A percentile compares a stretch with the other conserved stretches of the same genome.
phyloP scores from a whole-genome alignment of 2,113 vertebrate genomes.

The Henicopernis longicauda region DNA sequence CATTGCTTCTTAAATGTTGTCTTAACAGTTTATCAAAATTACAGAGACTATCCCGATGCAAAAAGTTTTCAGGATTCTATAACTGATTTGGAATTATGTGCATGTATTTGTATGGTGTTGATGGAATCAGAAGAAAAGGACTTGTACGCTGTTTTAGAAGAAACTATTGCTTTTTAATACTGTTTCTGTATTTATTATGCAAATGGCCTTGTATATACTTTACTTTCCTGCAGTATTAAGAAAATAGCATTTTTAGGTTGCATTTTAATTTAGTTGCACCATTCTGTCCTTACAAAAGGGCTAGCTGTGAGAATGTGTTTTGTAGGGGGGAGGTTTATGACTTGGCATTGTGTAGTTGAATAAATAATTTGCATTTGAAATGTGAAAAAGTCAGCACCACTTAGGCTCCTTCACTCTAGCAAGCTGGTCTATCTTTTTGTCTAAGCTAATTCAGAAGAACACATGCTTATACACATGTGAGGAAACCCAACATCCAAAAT shows the following conservation, averaged over 20 bases:
- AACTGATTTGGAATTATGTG: not conserved
- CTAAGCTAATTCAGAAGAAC: not conserved
- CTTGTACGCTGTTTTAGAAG: accelerated
- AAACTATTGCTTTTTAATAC: not conserved
- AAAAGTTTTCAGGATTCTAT: not conserved
- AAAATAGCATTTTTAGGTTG: not conserved
- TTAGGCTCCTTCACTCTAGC: not conserved
- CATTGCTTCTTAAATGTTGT: not conserved
- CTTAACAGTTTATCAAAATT: not conserved
- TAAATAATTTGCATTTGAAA: slow-evolving; percentile 43
- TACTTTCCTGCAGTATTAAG: not conserved
- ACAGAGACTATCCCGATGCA: not conserved
- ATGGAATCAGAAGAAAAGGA: not conserved
- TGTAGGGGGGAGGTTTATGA: not conserved
- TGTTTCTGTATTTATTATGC: not conserved
- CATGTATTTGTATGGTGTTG: not conserved
- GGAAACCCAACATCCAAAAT: not conserved
- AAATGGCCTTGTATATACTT: not conserved
- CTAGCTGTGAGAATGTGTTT: not conserved
- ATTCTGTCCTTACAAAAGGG: not conserved
- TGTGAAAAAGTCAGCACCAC: not conserved
- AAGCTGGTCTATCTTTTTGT: not conserved
- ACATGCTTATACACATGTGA: not conserved
- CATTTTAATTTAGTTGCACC: not conserved
- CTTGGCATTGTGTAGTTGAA: not conserved